A percentile compares a stretch with the other conserved stretches of the same genome.
phyloP scores from a whole-genome alignment of 2,113 vertebrate species.

The Mus pahari region DNA sequence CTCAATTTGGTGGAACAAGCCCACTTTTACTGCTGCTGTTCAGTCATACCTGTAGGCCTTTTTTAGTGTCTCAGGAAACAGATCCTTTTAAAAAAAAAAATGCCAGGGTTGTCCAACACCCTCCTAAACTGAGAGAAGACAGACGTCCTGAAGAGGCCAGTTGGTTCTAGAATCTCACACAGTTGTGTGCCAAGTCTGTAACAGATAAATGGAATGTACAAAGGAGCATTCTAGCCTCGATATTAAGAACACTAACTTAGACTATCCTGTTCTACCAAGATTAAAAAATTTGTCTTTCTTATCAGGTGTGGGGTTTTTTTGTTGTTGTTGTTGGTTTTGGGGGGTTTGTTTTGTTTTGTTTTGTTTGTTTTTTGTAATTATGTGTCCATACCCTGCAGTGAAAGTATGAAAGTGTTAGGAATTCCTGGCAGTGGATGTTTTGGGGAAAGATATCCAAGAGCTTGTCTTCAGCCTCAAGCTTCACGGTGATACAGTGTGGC shows the following conservation, averaged over 20 bases:
- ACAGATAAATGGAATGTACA: background rate
- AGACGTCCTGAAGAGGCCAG: background rate
- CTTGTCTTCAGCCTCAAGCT: background rate
- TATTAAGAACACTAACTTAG: background rate
- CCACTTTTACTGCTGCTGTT: background rate
- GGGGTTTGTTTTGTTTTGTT: too few relatives aligned
- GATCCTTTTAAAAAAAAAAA: background rate
- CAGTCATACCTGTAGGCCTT: background rate
- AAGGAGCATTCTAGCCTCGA: background rate
- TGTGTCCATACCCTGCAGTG: background rate
- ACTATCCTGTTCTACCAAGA: slow-evolving; percentile 29
- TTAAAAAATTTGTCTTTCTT: slow-evolving; percentile 40
- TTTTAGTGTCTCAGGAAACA: background rate
- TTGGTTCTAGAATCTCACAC: background rate
- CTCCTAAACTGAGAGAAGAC: background rate
- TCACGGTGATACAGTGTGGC: background rate
- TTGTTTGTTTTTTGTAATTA: background rate
- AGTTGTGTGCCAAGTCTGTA: background rate
- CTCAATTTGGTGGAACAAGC: background rate
- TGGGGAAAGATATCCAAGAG: background rate
- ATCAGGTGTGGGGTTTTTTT: background rate
- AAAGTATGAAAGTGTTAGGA: background rate
- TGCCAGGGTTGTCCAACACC: background rate
- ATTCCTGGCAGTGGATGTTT: background rate
- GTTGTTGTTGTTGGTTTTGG: too few relatives aligned